A percentile compares a stretch with the other conserved stretches of the same genome.
Conservation (phyloP, 2,888 invertebrate genomes). For the Thereva nobilitata region DNA sequence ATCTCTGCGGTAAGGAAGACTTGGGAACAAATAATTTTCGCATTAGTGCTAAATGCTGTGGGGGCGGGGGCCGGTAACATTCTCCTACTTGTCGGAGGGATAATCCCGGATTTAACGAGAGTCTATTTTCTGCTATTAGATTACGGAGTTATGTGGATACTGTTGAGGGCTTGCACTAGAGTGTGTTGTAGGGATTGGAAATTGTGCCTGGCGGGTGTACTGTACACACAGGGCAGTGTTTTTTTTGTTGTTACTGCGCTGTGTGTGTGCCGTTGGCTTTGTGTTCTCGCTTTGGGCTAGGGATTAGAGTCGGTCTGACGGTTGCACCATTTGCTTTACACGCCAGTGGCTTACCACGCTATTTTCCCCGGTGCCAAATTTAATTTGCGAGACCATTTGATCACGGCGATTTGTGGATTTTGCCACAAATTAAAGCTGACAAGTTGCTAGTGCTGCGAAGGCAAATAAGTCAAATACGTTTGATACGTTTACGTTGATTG, state of each 20-base stretch:
- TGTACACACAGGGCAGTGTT: too few species aligned
- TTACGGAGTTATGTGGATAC: constrained; percentile 36
- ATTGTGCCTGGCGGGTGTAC: constrained; percentile 23
- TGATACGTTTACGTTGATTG: constrained; percentile 15
- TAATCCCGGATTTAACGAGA: constrained; percentile 39
- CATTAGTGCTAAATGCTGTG: constrained; percentile 29
- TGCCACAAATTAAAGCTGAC: constrained; percentile 22
- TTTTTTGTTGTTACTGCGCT: too few species aligned
- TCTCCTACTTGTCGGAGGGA: constrained; percentile 36
- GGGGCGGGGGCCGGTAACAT: constrained; percentile 3
- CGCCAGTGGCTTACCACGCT: constrained; percentile 34
- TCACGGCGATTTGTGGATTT: constrained; percentile 33
- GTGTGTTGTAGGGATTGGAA: constrained; percentile 15
- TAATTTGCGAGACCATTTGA: constrained; percentile 38
- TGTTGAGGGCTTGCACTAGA: background rate
- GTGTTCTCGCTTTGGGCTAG: constrained; percentile 15
- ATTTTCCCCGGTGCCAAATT: constrained; percentile 37
- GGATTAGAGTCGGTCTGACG: constrained; percentile 4
- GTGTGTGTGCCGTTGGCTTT: too few species aligned
- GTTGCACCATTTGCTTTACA: constrained; percentile 11
- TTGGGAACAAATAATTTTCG: constrained; percentile 35
- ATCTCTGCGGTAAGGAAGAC: constrained; percentile 21
- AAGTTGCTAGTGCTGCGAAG: constrained; percentile 10
- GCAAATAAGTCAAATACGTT: constrained; percentile 7
- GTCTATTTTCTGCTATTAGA: constrained; percentile 40